These are phyloP conservation scores for Coptotermes formosanus DNA, from an alignment of 1,140 invertebrate genomes.

Conservation along the genomic window DNA sequence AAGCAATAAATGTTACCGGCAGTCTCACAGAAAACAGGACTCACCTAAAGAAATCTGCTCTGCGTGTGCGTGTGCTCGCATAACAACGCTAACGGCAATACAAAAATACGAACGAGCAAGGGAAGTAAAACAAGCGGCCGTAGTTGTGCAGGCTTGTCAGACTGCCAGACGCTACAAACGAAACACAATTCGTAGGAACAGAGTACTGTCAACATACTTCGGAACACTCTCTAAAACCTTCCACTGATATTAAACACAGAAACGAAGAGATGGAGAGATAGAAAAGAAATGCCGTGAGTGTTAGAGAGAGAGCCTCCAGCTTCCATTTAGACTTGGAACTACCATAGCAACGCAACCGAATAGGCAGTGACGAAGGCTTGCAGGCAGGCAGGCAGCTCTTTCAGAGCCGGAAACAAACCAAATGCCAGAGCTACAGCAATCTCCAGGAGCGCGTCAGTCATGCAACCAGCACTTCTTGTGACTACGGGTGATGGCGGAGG, in stretches of 20 bases:
- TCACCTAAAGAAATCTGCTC: too few relatives aligned
- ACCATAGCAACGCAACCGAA: not conserved
- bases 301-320: not conserved
- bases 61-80: too few relatives aligned
- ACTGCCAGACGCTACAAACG: not conserved
- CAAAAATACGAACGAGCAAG: too few relatives aligned
- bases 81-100: too few relatives aligned
- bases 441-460: constrained; percentile 14
- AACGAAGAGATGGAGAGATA: constrained; percentile 12
- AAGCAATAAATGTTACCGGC: too few relatives aligned
- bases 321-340: not conserved
- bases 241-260: not conserved
- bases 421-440: not conserved
- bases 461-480: constrained; percentile 4
- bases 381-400: not conserved
- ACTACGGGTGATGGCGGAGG: not conserved
- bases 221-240: not conserved
- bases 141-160: not conserved
- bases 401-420: constrained; percentile 24
- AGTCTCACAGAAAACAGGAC: too few relatives aligned
- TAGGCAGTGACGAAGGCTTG: not conserved
- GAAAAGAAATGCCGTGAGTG: not conserved
- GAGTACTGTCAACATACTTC: not conserved
- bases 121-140: too few relatives aligned
- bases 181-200: not conserved